Evolutionary conservation across 2,797 vertebrate species (phyloP), one percentile per base, ranked within the genome.

Genomic region (Sebastolobus altivelis): DNA sequence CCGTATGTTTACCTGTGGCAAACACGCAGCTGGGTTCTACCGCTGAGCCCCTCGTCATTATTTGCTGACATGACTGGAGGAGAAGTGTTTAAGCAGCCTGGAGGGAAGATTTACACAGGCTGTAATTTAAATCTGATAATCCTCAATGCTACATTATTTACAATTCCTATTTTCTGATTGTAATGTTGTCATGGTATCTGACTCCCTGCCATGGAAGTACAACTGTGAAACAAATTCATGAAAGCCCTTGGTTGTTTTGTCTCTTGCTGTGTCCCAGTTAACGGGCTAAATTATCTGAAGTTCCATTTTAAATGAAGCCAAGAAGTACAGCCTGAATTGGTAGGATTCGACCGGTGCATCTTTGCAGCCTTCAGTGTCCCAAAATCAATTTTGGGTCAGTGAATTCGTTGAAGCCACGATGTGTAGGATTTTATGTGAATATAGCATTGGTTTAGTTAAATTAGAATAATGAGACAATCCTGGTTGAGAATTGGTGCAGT

Each of bases 191-290:
- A 29, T 12, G n/a, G 35, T 18, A 4, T 77, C 81, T 58, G 37
- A 60, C 38, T 65, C 14, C 14, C 56, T 55, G 55, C 61, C 11
- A 52, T n/a, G 61, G 31, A 67, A 10, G 66, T 0, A 46, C n/a
- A 68, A 54, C 8, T 33, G 14, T 69, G 46, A 25, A 79, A 40
- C 65, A 20, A 31, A 74, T 59, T 46, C 37, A 61, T 35, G 22
- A 83, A 79, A 65, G 68, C 43, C 29, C 72, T 68, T 81, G 49
- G 49, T 63, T 75, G n/a, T 40, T 80, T 72, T 65, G 77, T 67
- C 27, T 75, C 35, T 70, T 2, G 62, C 68, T 77, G 55, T 54
- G 43, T 52, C 58, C 14, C 38, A 58, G 74, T 60, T 77, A 49
- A 40, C 55, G 27, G 55, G 46, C 14, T 29, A 43, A n/a, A 38